A percentile compares a stretch with the other conserved stretches of the same genome.
phyloP scores from a whole-genome alignment of 2,888 invertebrate genomes.

The Drosophila pseudotalamancana region DNA sequence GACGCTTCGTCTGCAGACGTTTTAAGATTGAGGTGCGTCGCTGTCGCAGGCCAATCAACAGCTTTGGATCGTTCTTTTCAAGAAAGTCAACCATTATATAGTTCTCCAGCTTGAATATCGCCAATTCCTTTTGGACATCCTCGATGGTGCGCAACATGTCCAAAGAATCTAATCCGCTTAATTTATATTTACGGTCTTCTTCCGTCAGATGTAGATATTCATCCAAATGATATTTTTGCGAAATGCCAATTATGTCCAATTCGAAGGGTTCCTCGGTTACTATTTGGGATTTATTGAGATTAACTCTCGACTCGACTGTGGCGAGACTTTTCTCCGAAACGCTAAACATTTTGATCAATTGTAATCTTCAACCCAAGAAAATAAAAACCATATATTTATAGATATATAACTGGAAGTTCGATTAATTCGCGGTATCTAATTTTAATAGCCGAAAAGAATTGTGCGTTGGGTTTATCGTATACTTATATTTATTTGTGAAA shows the following conservation, averaged over 20 bases:
- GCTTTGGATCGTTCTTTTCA: conserved; percentile 81
- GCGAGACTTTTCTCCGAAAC: conserved; percentile 11
- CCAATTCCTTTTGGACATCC: conserved; percentile 70
- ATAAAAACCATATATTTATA: background rate
- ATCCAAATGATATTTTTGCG: conserved; percentile 60
- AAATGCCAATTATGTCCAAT: conserved; percentile 57
- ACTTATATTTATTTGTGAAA: background rate
- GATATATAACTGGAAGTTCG: background rate
- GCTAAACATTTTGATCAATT: conserved; percentile 16
- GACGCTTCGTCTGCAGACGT: conserved; percentile 36
- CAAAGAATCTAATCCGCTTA: conserved; percentile 69
- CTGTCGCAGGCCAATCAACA: conserved; percentile 76
- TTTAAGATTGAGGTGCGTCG: conserved; percentile 56
- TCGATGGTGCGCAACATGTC: conserved; percentile 71
- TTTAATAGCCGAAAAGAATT: conserved; percentile 7
- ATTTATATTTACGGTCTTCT: conserved; percentile 44
- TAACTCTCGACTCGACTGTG: background rate
- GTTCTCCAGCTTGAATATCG: conserved; percentile 77
- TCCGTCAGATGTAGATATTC: conserved; percentile 47
- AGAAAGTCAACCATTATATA: conserved; percentile 79
- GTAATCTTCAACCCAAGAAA: background rate
- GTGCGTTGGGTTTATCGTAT: background rate
- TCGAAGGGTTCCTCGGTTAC: conserved; percentile 36
- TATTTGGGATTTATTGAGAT: background rate
- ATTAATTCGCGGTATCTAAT: background rate